A percentile compares a stretch with the other conserved stretches of the same genome.
Evolutionary conservation across 2,888 invertebrate genomes (phyloP).

Genomic region (Drosophila meridiana): DNA sequence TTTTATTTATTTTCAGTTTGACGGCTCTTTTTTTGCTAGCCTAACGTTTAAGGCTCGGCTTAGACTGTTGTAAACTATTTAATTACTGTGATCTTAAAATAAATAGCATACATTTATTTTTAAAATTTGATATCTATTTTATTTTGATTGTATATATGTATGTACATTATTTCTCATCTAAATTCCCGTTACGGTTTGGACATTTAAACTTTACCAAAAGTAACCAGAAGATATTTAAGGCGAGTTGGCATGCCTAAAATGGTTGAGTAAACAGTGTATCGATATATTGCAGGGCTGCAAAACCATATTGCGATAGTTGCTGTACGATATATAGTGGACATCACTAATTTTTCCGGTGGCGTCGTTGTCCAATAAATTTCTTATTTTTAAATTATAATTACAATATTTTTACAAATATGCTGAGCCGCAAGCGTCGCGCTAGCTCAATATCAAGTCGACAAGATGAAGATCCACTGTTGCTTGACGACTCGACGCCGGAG

Average conservation of each 20-base stretch:
- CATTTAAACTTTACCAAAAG: background rate
- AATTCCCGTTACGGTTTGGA: background rate
- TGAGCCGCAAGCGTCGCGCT: conserved; percentile 93
- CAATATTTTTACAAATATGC: conserved; percentile 80
- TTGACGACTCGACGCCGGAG: conserved; percentile 87
- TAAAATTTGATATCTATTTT: background rate
- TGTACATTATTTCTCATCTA: too few species aligned
- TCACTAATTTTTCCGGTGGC: conserved; percentile 56
- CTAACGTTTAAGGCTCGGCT: conserved; percentile 24
- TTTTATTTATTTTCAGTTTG: conserved; percentile 69
- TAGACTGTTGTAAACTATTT: conserved; percentile 5
- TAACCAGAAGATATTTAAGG: background rate
- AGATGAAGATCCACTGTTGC: conserved; percentile 88
- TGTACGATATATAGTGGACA: conserved; percentile 16
- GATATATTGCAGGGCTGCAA: background rate
- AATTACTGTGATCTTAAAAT: conserved; percentile 58
- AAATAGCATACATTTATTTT: conserved; percentile 1
- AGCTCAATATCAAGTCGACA: conserved; percentile 92
- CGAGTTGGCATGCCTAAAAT: background rate
- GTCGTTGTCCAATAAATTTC: conserved; percentile 45
- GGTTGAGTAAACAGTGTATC: background rate
- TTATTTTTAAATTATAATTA: conserved; percentile 19
- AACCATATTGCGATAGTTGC: background rate
- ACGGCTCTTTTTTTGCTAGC: conserved; percentile 69
- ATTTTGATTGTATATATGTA: background rate